Base-by-base conservation (phyloP, 2,113 vertebrate genomes). In the Tachysurus vachellii region DNA sequence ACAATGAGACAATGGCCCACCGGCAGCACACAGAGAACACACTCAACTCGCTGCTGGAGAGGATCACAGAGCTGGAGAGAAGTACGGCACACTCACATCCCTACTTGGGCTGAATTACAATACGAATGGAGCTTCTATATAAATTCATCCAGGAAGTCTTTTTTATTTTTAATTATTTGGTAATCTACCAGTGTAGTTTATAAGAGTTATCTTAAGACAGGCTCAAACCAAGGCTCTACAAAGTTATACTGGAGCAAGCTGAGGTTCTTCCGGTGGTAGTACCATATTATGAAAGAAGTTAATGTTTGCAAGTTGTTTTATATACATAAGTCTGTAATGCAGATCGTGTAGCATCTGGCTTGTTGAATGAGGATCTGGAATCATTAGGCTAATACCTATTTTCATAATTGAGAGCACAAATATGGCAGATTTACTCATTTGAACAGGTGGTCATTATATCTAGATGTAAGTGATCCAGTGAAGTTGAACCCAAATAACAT, bases 1-100 rank as follows among this genome's bases (percentile, higher is more conserved):
- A 97, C 93, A 99, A 99, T 0, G 98, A 99, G 94, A 99, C 97
- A 0, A 95, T 97, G 0, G 96, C 96, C 82, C 98, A 99, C 89
- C 95, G 97, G 83, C 97, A 97, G 91, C 97, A 96, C 93, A 99
- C 98, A 0, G 98, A 99, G 92, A 97, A 92, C 21, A 92, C 96
- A 5, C 92, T 99, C 91, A 97, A 96, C 31, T 95, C 97, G 0
- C 94, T 99, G 91, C 94, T 99, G 90, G 97, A 99, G 93, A 95
- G 98, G 90, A 98, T 99, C 91, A 94, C 96, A 0, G 98, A 99
- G 88, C 93, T 99, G 5, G 98, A 99, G 93, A 96, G 96, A 95
- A 98, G 98, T 99, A 95, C 86, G 79, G 0, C 21, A 47, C 5
- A 7, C 54, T 16, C 31, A 61, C 19, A 14, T 80, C 76, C 4